These are phyloP conservation scores for Zaprionus ghesquierei DNA, from an alignment of 1,140 invertebrate species.

Conservation along the genomic window DNA sequence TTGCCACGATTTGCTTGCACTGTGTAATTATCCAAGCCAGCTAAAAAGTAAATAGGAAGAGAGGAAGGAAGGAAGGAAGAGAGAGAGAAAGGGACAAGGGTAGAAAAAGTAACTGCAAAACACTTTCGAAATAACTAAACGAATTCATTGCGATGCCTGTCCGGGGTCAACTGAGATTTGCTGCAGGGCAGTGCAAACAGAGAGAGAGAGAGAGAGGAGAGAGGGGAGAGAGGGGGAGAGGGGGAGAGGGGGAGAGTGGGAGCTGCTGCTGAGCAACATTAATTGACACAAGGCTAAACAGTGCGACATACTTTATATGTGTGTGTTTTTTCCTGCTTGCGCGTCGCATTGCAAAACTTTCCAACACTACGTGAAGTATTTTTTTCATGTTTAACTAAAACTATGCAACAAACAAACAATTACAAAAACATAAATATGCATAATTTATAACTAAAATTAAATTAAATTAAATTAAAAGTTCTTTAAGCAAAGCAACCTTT, in stretches of 20 bases:
- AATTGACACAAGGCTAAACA: neutral
- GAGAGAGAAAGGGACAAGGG: neutral
- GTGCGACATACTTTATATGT: neutral
- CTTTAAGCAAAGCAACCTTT: neutral
- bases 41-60: neutral
- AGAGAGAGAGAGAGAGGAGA: neutral
- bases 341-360: neutral
- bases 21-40: constrained; percentile 66
- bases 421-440: neutral
- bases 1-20: constrained; percentile 53
- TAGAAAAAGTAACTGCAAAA: constrained; percentile 62
- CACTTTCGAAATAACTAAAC: constrained; percentile 44
- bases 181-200: neutral
- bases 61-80: neutral
- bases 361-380: neutral
- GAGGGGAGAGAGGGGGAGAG: neutral
- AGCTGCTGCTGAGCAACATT: neutral
- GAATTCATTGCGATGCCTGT: neutral
- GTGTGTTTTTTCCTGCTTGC: neutral
- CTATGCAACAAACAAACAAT: neutral
- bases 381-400: neutral
- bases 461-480: neutral
- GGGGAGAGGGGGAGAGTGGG: neutral
- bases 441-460: too few species aligned
- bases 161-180: neutral